Conservation (phyloP, 2,797 vertebrate species). For the Glossophaga mutica region DNA sequence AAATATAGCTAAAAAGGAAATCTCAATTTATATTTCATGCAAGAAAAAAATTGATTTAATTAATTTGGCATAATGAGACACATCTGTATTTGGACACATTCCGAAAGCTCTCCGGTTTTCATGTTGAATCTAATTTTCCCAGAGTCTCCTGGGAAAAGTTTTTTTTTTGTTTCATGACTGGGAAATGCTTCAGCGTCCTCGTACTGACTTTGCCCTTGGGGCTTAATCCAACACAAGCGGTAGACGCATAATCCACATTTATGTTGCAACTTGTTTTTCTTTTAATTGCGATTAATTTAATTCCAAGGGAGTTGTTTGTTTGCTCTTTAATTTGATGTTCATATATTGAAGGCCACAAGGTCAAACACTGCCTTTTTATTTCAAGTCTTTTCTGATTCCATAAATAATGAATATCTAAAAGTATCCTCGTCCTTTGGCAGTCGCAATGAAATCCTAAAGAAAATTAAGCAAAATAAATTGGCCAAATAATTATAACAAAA, state of each 20-base stretch:
- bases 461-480: not conserved
- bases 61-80: not conserved
- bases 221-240: not conserved
- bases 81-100: not conserved
- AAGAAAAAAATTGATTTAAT: not conserved
- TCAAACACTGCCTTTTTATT: not conserved
- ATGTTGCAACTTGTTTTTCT: constrained; percentile 7
- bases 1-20: not conserved
- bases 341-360: not conserved
- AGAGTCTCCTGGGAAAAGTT: not conserved
- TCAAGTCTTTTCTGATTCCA: not conserved
- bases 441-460: not conserved
- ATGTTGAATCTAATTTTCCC: not conserved
- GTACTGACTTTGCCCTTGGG: not conserved
- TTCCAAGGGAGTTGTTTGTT: not conserved
- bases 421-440: not conserved
- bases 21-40: not conserved
- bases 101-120: not conserved
- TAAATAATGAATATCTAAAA: not conserved
- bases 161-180: not conserved
- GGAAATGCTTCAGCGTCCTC: not conserved
- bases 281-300: constrained; percentile 34
- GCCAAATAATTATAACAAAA: not conserved
- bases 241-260: not conserved
- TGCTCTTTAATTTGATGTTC: constrained; percentile 25